phyloP scores from a whole-genome alignment of 2,113 vertebrate genomes.

The Abramis brama region DNA sequence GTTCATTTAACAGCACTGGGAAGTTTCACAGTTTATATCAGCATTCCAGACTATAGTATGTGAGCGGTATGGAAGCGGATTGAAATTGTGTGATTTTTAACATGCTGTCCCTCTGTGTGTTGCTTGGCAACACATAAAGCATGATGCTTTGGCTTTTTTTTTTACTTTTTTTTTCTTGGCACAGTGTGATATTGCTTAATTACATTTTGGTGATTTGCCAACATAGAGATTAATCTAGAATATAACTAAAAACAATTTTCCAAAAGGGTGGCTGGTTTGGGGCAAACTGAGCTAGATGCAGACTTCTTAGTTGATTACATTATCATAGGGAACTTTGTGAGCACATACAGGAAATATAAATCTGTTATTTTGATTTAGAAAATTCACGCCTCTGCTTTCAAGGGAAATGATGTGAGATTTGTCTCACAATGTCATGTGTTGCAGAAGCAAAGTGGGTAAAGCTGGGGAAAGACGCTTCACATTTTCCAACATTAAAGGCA shows the following conservation, averaged over 20 bases:
- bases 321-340: neutral
- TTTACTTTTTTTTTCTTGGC: neutral
- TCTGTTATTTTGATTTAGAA: conserved; percentile 6
- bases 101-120: neutral
- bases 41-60: neutral
- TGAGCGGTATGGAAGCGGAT: neutral
- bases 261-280: neutral
- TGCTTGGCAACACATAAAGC: neutral
- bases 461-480: neutral
- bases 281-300: neutral
- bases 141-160: neutral
- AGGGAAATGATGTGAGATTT: neutral
- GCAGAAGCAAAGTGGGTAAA: neutral
- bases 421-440: neutral
- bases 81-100: neutral
- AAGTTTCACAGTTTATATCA: neutral
- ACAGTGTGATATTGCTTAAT: neutral
- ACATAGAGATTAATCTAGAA: neutral
- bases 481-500: neutral
- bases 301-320: neutral
- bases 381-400: neutral
- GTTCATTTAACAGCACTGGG: neutral
- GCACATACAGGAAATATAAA: neutral
- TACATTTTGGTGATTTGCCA: neutral
- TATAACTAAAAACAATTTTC: neutral